phyloP scores from a whole-genome alignment of 2,797 vertebrate species.

The Girardinus metallicus region DNA sequence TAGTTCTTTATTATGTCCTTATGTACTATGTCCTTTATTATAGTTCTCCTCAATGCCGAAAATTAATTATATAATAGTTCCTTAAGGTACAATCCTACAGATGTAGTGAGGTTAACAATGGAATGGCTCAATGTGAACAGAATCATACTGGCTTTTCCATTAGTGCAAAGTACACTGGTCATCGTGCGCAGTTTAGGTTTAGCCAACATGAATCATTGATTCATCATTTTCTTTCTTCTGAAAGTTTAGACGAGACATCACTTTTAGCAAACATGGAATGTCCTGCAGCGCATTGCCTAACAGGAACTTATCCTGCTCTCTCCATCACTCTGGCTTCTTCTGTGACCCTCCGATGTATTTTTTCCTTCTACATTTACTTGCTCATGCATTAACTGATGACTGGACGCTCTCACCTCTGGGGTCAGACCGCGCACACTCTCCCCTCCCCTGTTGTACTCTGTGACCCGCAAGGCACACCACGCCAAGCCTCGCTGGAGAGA shows the following conservation, averaged over 20 bases:
- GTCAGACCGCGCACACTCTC: constrained; percentile 12
- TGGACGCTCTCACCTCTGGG: constrained; percentile 18
- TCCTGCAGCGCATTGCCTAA: constrained; percentile 34
- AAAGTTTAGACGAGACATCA: not conserved
- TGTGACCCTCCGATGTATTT: constrained; percentile 28
- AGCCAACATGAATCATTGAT: not conserved
- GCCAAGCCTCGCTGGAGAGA: constrained; percentile 12
- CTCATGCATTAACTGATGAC: constrained; percentile 40
- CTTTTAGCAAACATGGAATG: constrained; percentile 40
- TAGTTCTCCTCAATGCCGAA: not conserved
- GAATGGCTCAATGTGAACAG: not conserved
- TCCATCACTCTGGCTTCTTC: not conserved
- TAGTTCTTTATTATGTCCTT: too few relatives aligned
- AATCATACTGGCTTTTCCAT: not conserved
- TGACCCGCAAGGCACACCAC: constrained; percentile 25
- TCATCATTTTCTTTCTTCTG: constrained; percentile 14
- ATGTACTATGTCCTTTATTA: not conserved
- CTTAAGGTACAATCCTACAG: not conserved
- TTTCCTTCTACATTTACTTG: constrained; percentile 44
- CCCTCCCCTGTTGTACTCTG: constrained; percentile 28
- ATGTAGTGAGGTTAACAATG: not conserved
- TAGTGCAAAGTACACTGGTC: not conserved
- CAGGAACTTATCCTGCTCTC: constrained; percentile 16
- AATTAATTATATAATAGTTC: too few relatives aligned
- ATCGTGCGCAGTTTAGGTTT: not conserved